Evolutionary conservation across 2,113 vertebrate species (phyloP), one percentile per base, ranked within the genome.

Genomic region (Laterallus jamaicensis): DNA sequence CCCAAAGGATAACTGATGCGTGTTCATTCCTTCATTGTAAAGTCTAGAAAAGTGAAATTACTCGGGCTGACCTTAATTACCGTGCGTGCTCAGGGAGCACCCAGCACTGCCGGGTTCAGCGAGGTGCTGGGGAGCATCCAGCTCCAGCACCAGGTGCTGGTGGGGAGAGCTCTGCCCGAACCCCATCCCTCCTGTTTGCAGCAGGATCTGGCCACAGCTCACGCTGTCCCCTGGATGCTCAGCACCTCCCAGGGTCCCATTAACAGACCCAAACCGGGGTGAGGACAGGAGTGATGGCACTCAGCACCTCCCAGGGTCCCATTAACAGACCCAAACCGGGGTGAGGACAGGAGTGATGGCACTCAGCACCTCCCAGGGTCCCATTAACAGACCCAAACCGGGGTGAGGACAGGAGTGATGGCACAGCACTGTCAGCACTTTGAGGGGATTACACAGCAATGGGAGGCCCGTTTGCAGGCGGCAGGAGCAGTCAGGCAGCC

Each of bases 141-240:
- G 35, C 76, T 73, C 58, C 49, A 11, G 82, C 22, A 6, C 44
- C 3, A 5, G 9, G 10, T 14, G 28, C 42, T 39, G 63, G 37
- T 18, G 7, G 2, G 1, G 0, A 0, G 4, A 1, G 7, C 22
- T 54, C 59, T 14, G 1, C 15, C 59, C 18, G 28, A 50, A 54
- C 17, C 4, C 56, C 3, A 0, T 29, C 13, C 21, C 15, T 59
- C 20, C 16, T 7, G 5, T 3, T 44, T 24, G 26, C 52, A 25
- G 47, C 14, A 15, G n/a, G 40, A 67, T 44, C 40, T 1, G 0
- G 12, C 58, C 29, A 10, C 4, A 1, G 15, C 39, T 25, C 3
- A 0, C 37, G 37, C 29, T 29, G 12, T 42, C 60, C 70, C 26
- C 44, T 6, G 39, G 21, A n/a, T 17, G 42, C 42, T 13, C 3